Percentiles rank a stretch among this genome's conserved stretches.
Conservation (phyloP, 1,140 invertebrate genomes). For the Philopotamus ludificatus region DNA sequence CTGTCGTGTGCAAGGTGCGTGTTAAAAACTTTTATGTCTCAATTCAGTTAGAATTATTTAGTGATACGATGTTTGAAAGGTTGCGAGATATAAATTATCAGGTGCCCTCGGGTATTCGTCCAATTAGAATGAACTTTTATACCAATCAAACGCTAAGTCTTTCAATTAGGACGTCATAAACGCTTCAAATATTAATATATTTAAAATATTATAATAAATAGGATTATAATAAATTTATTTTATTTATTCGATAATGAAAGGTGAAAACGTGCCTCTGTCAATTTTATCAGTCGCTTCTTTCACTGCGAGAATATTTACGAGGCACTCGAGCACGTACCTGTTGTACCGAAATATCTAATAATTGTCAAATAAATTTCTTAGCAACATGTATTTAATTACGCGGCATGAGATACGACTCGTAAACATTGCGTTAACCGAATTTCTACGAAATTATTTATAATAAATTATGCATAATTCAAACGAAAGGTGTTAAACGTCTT, state of each 20-base stretch:
- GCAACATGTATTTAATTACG: not conserved
- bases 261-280: not conserved
- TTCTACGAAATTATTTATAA: too few relatives aligned
- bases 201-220: too few relatives aligned
- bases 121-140: conserved; percentile 33
- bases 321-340: not conserved
- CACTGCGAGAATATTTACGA: not conserved
- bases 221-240: too few relatives aligned
- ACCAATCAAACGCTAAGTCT: conserved; percentile 32
- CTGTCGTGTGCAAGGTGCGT: conserved; percentile 39
- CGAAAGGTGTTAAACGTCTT: not conserved
- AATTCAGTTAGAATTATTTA: conserved; percentile 37
- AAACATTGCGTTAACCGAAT: too few relatives aligned
- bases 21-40: conserved; percentile 37
- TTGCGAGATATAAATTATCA: conserved; percentile 30
- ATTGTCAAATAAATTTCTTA: conserved; percentile 16
- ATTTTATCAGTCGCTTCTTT: not conserved
- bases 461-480: not conserved
- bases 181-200: conserved; percentile 16
- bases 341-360: conserved; percentile 10
- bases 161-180: conserved; percentile 41
- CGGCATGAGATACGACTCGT: not conserved
- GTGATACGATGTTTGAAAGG: conserved; percentile 14
- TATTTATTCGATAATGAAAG: not conserved
- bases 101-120: conserved; percentile 13